Evolutionary conservation across 2,797 vertebrate genomes (phyloP).

Genomic region (Galagoides demidoff): DNA sequence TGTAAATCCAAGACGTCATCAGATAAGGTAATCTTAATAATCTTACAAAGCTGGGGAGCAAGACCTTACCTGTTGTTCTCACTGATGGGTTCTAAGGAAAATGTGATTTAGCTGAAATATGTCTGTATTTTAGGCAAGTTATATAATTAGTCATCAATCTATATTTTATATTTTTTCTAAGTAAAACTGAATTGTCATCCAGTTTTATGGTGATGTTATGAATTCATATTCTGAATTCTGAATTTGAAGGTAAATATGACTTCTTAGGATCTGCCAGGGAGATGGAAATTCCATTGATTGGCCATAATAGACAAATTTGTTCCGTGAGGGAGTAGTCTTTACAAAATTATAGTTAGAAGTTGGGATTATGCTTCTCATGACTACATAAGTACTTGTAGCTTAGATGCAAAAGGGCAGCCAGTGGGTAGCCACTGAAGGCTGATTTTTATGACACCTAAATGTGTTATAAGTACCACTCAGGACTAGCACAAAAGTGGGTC

Average conservation of each 20-base stretch:
- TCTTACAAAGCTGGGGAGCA: constrained; percentile 40
- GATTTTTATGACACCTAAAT: not conserved
- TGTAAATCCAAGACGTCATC: constrained; percentile 4
- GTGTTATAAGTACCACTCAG: not conserved
- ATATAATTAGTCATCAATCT: not conserved
- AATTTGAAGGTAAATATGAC: constrained; percentile 26
- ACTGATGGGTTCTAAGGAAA: constrained; percentile 34
- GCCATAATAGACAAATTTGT: constrained; percentile 7
- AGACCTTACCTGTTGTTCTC: not conserved
- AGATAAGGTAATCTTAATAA: constrained; percentile 33
- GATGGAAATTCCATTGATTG: not conserved
- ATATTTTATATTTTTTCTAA: constrained; percentile 43
- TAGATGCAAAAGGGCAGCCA: not conserved
- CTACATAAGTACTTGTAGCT: not conserved
- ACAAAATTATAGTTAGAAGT: not conserved
- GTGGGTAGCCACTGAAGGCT: not conserved
- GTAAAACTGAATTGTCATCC: constrained; percentile 16
- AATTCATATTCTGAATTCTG: constrained; percentile 43
- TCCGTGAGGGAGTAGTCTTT: not conserved
- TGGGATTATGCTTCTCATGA: not conserved
- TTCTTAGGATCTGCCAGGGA: constrained; percentile 33
- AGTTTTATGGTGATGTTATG: constrained; percentile 21
- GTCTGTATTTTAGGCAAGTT: constrained; percentile 49
- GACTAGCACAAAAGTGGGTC: constrained; percentile 16
- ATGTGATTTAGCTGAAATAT: constrained; percentile 46